Conservation (phyloP, 1,140 invertebrate genomes). For the Stegodyphus dumicola region DNA sequence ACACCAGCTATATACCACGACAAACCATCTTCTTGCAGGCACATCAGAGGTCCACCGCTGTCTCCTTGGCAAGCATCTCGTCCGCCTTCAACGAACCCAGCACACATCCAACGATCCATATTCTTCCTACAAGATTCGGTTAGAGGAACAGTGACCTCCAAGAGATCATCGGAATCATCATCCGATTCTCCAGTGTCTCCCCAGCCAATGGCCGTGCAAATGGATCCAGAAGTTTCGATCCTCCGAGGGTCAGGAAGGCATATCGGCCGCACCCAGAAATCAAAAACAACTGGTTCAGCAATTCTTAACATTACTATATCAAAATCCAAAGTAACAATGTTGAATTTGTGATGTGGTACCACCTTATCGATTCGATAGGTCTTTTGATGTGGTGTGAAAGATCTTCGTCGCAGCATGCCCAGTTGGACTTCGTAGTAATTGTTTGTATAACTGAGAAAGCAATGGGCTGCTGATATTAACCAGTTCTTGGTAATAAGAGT, state of each 20-base stretch:
- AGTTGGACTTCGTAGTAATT: slow-evolving; percentile 45
- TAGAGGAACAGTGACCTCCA: slow-evolving; percentile 29
- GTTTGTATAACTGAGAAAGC: slow-evolving; percentile 34
- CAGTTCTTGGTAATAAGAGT: slow-evolving; percentile 29
- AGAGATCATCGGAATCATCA: slow-evolving; percentile 38
- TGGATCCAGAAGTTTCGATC: slow-evolving; percentile 7
- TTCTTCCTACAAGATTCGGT: slow-evolving; percentile 32
- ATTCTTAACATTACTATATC: slow-evolving; percentile 36
- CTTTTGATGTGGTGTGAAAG: slow-evolving; percentile 48
- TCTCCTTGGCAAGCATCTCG: slow-evolving; percentile 91
- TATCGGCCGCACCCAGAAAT: slow-evolving; percentile 36
- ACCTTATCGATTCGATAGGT: slow-evolving; percentile 26
- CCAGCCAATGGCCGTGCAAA: slow-evolving; percentile 57
- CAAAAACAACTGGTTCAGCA: slow-evolving; percentile 11
- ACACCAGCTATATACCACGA: slow-evolving; percentile 74
- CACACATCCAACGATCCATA: slow-evolving; percentile 80
- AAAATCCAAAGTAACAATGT: slow-evolving; percentile 48
- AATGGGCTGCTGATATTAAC: slow-evolving; percentile 49
- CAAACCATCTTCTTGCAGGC: slow-evolving; percentile 71
- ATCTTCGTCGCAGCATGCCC: slow-evolving; percentile 35
- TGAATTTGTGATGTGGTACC: slow-evolving; percentile 36
- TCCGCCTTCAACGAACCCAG: slow-evolving; percentile 83
- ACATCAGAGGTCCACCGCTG: slow-evolving; percentile 79
- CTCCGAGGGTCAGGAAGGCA: slow-evolving; percentile 31
- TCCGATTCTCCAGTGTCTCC: slow-evolving; percentile 35